Evolutionary conservation across 2,888 invertebrate genomes (phyloP), one percentile per base, ranked within the genome.

Genomic region (Callosobruchus maculatus): DNA sequence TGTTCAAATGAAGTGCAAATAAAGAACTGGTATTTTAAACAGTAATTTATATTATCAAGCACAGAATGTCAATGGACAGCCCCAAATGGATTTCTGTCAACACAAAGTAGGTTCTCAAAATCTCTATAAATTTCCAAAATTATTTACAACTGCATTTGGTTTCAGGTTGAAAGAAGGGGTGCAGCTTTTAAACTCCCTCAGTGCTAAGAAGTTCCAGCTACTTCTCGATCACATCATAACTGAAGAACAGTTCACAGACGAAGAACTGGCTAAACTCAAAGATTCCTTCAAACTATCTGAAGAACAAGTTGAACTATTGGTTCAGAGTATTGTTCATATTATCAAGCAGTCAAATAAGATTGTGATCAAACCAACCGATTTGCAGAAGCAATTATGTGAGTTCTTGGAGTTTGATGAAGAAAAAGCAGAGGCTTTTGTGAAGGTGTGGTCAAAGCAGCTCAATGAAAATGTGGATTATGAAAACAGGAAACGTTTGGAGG

Each of bases 351-450:
- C 89, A 21, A 87, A 86, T 3, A 88, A 88, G 76, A 87, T 90
- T 75, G 87, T 91, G 70, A 87, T 89, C 70, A 90, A 90, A 78
- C 90, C 91, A 30, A 88, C 89, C 2, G 84, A 85, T 73, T 81
- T 91, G 66, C 89, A 90, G 77, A 88, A 88, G 79, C 84, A 89
- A 77, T 82, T 91, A 21, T 84, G 87, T 0, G 88, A 90, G 20
- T 85, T 87, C 75, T 81, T 90, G 0, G 85, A 88, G 73, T 81
- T 91, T 49, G 84, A 88, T 74, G 85, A 87, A 68, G 88, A 89
- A 75, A 90, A 90, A 84, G 88, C 90, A 49, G 89, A 90, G 81
- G 87, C 88, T 22, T 90, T 90, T 77, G 85, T 89, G 3, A 88
- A 88, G 73, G 78, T 88, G 9, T 91, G 90, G 90, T 88, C 89